phyloP scores from a whole-genome alignment of 2,888 invertebrate species.

The Hirtodrosophila cameraria region DNA sequence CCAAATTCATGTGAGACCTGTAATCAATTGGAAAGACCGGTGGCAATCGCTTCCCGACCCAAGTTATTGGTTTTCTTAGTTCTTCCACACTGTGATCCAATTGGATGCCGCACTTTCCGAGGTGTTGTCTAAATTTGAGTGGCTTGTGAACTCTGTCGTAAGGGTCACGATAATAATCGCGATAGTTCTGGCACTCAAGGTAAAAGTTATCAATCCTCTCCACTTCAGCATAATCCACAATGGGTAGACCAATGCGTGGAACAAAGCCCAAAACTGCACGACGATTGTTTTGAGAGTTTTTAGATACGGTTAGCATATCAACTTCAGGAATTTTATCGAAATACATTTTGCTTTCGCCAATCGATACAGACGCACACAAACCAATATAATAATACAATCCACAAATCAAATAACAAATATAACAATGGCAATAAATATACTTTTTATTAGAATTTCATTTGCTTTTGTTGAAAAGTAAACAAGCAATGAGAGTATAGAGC shows the following conservation, averaged over 20 bases:
- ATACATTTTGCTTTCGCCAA: constrained; percentile 9
- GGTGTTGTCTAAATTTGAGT: constrained; percentile 46
- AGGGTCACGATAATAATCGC: constrained; percentile 81
- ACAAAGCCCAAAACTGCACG: constrained; percentile 67
- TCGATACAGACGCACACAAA: neutral
- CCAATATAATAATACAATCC: too few species aligned
- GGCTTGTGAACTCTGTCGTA: constrained; percentile 67
- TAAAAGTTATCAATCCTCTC: constrained; percentile 77
- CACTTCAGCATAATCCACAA: constrained; percentile 73
- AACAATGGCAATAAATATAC: neutral
- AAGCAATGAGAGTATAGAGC: neutral
- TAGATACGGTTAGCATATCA: constrained; percentile 30
- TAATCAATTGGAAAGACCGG: constrained; percentile 20
- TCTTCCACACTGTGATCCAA: constrained; percentile 25
- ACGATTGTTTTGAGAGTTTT: constrained; percentile 53
- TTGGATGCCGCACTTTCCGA: constrained; percentile 47
- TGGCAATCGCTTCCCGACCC: constrained; percentile 14
- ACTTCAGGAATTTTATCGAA: constrained; percentile 30
- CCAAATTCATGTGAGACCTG: constrained; percentile 39
- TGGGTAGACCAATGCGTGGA: constrained; percentile 73
- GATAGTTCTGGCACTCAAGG: constrained; percentile 75
- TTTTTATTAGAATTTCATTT: too few species aligned
- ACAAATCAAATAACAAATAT: neutral
- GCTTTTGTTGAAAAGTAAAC: neutral
- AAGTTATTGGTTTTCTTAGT: constrained; percentile 27